A percentile compares a stretch with the other conserved stretches of the same genome.
phyloP scores from a whole-genome alignment of 2,888 invertebrate species.

The Zaprionus obscuricornis region DNA sequence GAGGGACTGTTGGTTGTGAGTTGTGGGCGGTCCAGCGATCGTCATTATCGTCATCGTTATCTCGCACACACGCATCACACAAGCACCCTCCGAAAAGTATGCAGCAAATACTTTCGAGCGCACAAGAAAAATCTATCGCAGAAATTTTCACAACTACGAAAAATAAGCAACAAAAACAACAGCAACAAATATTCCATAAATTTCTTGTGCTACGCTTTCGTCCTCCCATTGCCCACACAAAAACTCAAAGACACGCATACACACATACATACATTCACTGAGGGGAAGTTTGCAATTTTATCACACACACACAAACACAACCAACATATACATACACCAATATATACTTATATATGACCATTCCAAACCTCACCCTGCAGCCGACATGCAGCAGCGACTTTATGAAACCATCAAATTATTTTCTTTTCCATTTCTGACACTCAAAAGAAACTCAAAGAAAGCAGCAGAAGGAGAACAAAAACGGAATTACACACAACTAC shows the following conservation, averaged over 20 bases:
- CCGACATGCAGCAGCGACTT: slow-evolving; percentile 72
- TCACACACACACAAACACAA: slow-evolving; percentile 57
- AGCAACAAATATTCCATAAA: slow-evolving; percentile 68
- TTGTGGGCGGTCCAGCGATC: slow-evolving; percentile 33
- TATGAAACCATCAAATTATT: slow-evolving; percentile 83
- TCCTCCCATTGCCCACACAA: slow-evolving; percentile 36
- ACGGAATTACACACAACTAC: slow-evolving; percentile 47
- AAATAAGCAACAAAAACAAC: slow-evolving; percentile 40
- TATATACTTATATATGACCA: slow-evolving; percentile 1
- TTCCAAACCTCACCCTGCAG: slow-evolving; percentile 17
- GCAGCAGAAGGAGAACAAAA: slow-evolving; percentile 41
- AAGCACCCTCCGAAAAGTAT: slow-evolving; percentile 53
- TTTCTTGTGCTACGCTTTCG: slow-evolving; percentile 57
- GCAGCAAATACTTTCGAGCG: slow-evolving; percentile 68
- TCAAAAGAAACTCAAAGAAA: slow-evolving; percentile 76
- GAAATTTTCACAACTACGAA: slow-evolving; percentile 63
- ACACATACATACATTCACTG: slow-evolving; percentile 5
- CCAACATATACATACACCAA: slow-evolving; percentile 23
- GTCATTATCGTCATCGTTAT: slow-evolving; percentile 59
- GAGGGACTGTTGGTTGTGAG: neutral
- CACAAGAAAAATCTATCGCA: slow-evolving; percentile 63
- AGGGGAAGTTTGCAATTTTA: slow-evolving; percentile 76
- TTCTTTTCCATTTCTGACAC: slow-evolving; percentile 83
- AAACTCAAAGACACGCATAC: slow-evolving; percentile 21
- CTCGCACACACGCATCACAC: slow-evolving; percentile 39